These are phyloP conservation scores for Rhyacophila evoluta DNA, from an alignment of 2,888 invertebrate species.

Conservation along the genomic window DNA sequence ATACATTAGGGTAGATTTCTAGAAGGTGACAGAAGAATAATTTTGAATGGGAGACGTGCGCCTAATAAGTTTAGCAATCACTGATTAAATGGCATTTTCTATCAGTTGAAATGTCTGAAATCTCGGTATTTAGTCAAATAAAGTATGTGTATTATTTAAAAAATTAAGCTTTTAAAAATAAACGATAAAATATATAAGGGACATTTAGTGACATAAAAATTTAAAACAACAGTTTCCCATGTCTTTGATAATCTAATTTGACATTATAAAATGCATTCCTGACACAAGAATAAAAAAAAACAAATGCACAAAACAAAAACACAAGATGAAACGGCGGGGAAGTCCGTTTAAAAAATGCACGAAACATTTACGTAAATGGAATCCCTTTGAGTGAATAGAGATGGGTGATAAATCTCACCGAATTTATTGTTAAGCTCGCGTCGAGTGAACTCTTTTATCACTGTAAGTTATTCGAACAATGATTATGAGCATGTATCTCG, in stretches of 20 bases:
- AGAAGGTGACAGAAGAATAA: too few relatives aligned
- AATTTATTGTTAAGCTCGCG: conserved; percentile 39
- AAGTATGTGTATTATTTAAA: too few relatives aligned
- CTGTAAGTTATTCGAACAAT: conserved; percentile 15
- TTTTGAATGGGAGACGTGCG: too few relatives aligned
- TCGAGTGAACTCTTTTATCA: neutral
- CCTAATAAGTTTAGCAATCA: too few relatives aligned
- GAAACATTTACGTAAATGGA: conserved; percentile 19
- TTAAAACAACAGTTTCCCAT: neutral
- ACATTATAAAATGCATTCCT: conserved; percentile 16
- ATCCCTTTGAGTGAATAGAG: conserved; percentile 32
- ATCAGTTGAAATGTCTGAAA: too few relatives aligned
- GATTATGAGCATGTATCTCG: conserved; percentile 2
- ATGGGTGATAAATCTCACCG: conserved; percentile 45
- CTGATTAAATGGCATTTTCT: too few relatives aligned
- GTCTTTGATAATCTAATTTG: conserved; percentile 25
- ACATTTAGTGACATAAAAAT: too few relatives aligned
- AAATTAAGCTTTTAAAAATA: too few relatives aligned
- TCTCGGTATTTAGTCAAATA: too few relatives aligned
- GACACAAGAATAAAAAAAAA: neutral
- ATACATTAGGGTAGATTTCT: too few relatives aligned
- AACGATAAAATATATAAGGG: too few relatives aligned
- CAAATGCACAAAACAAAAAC: neutral
- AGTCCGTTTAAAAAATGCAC: conserved; percentile 6
- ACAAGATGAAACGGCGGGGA: neutral